Evolutionary conservation across 2,113 vertebrate species (phyloP), one percentile per base, ranked within the genome.

Genomic region (Muscicapa adusta): DNA sequence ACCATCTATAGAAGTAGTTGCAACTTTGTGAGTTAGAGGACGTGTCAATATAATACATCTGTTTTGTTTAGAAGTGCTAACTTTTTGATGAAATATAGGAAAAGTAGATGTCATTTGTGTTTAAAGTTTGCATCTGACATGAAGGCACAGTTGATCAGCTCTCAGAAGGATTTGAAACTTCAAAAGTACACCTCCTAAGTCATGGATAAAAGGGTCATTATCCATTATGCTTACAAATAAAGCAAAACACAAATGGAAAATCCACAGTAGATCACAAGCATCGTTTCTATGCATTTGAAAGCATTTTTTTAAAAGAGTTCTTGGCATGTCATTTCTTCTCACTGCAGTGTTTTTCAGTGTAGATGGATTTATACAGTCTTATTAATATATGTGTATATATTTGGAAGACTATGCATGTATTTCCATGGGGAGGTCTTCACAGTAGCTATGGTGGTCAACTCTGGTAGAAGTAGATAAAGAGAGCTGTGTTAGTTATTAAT

Each of bases 381-480:
- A 42, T 67, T 76, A 95, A 33, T 78, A 40, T 63, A 24, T 48
- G 29, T 58, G 33, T 94, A 26, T 85, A 20, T 82, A 26, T 76
- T 79, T 76, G 62, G 95, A 91, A 89, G 84, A 89, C 79, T 79
- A 5, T 84, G 82, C 67, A 26, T 92, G 34, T 83, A 58, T 97
- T 94, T 93, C 78, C 93, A 91, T 75, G 58, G 60, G 95, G 91
- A 92, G 42, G 61, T 70, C 95, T 96, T 96, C 74, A 74, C 53
- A 82, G 60, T 76, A 88, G 50, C 56, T 89, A 18, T 36, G 85
- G 14, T 92, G 42, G 89, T 95, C 12, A 11, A 66, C 73, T 45
- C 60, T 72, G 36, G 51, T 96, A 45, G 79, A 96, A 96, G 81
- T 53, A 96, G 95, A 91, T 95, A 93, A 96, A 95, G 96, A 95